Base-by-base conservation (phyloP, 2,113 vertebrate genomes). In the Caranx ignobilis region DNA sequence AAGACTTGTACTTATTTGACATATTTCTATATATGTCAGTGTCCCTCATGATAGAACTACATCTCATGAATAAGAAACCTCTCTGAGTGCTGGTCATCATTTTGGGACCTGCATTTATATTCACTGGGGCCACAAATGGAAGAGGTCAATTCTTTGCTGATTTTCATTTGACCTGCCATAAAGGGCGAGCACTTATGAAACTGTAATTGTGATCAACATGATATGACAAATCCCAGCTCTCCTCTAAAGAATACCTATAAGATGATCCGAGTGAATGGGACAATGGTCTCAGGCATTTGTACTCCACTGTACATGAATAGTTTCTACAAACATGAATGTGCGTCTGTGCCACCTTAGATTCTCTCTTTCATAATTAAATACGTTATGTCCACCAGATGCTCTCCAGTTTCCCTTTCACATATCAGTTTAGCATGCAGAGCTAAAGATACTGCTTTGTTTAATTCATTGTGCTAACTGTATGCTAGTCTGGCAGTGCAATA, bases 401-500 rank as follows among this genome's bases (percentile, higher is more conserved):
- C 87, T 93, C 87, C 69, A 18, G 75, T 92, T 93, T 79, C 87
- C 87, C 86, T 92, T 89, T 91, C 89, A 84, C 88, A 90, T 78
- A 76, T 75, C 87, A 75, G 73, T 79, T 56, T 56, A 59, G 31
- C 64, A 71, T 71, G 61, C 54, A 65, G 32, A 35, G 82, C 81
- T 91, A 82, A 85, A 67, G 87, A 90, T 90, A 82, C 90, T 66
- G 82, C 80, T 90, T 80, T 89, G 78, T 82, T 91, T 90, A 92
- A 92, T 92, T 90, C 50, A 91, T 89, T 68, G 78, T 79, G 81
- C 45, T 83, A 45, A 87, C 82, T 86, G 15, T 60, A 65, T 67
- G 32, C 43, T 60, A 61, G 52, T 43, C 41, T 54, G 26, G 73
- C 50, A 54, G 26, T 75, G 55, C 72, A 77, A 47, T 75, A 61